Evolutionary conservation across 2,113 vertebrate genomes (phyloP).

Genomic region (Lepus americanus): DNA sequence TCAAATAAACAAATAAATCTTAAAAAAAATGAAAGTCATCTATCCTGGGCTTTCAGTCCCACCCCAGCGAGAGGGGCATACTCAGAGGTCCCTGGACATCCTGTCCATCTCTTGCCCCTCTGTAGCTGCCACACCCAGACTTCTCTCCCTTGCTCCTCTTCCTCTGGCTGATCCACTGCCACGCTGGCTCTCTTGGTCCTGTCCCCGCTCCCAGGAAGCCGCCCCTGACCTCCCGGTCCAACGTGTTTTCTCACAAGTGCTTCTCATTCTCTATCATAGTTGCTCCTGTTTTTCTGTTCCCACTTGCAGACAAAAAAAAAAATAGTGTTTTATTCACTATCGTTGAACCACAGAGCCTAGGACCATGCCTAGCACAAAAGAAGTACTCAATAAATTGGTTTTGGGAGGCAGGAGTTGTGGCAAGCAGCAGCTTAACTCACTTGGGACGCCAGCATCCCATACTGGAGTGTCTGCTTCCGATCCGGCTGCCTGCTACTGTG

Average conservation of each 20-base stretch:
- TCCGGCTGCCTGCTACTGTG: no score
- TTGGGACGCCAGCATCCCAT: no score
- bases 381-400: neutral
- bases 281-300: neutral
- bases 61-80: neutral
- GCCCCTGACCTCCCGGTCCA: no score
- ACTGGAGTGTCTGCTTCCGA: no score
- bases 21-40: neutral
- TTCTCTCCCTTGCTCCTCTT: neutral
- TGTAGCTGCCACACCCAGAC: fast-evolving
- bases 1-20: no score
- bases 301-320: neutral
- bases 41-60: neutral
- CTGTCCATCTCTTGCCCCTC: neutral
- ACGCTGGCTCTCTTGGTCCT: neutral
- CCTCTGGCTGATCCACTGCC: neutral
- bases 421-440: no score
- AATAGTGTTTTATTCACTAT: neutral
- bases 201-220: no score
- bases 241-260: neutral
- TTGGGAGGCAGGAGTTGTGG: neutral
- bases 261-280: neutral
- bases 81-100: neutral
- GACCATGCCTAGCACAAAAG: neutral
- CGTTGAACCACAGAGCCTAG: neutral